Evolutionary conservation across 2,888 invertebrate genomes (phyloP).

Genomic region (Leptodirus hochenwartii): DNA sequence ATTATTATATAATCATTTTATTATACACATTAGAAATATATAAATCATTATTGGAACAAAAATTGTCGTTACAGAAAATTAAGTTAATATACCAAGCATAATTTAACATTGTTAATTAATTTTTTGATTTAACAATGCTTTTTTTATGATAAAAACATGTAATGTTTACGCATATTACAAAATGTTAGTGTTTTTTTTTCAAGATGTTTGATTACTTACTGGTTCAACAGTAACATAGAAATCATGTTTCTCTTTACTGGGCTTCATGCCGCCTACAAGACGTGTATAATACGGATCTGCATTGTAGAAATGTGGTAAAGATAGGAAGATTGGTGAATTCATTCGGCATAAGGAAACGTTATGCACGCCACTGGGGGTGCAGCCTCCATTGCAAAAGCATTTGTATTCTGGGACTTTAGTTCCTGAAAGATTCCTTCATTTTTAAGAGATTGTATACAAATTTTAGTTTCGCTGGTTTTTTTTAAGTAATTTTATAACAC

Average conservation of each 20-base stretch:
- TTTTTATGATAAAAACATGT: too few species aligned
- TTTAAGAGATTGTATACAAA: too few species aligned
- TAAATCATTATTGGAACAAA: too few species aligned
- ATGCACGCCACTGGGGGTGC: constrained; percentile 52
- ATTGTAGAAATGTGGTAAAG: constrained; percentile 69
- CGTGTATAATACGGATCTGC: constrained; percentile 49
- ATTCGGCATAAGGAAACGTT: constrained; percentile 63
- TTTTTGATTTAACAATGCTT: too few species aligned
- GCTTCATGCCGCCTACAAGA: constrained; percentile 47
- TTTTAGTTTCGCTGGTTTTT: neutral
- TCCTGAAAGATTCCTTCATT: constrained; percentile 27
- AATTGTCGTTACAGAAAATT: too few species aligned
- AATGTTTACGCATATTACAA: too few species aligned
- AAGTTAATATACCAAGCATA: too few species aligned
- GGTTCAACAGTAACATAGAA: constrained; percentile 65
- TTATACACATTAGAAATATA: too few species aligned
- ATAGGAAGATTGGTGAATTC: constrained; percentile 68
- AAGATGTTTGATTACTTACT: constrained; percentile 32
- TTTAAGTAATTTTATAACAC: too few species aligned
- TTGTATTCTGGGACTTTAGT: constrained; percentile 36
- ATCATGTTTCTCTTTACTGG: constrained; percentile 48
- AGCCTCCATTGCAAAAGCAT: constrained; percentile 56
- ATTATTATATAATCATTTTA: too few species aligned
- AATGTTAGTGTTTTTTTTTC: too few species aligned
- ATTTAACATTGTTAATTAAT: neutral